Conservation (phyloP, 2,888 invertebrate species). For the Philonicus albiceps region DNA sequence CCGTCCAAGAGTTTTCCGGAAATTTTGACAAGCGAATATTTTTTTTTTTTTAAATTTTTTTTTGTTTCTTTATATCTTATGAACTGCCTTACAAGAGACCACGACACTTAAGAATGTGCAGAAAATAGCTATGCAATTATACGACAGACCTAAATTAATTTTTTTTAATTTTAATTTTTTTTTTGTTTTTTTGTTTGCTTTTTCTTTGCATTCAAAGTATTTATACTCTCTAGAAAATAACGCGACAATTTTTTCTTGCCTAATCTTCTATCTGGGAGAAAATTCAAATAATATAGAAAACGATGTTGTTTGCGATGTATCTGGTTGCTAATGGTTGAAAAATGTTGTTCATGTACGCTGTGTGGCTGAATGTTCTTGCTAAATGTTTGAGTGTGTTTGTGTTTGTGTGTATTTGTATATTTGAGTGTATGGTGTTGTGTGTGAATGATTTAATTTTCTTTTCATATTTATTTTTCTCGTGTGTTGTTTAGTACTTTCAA, state of each 20-base stretch:
- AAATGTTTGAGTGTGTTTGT: slow-evolving; percentile 24
- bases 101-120: slow-evolving; percentile 29
- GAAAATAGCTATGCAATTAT: background rate
- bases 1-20: background rate
- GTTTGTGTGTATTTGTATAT: slow-evolving; percentile 26
- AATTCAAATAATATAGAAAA: slow-evolving; percentile 34
- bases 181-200: background rate
- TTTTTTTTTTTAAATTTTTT: no score
- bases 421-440: slow-evolving; percentile 22
- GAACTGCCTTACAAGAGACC: slow-evolving; percentile 20
- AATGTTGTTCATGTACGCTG: slow-evolving; percentile 31
- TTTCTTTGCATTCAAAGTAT: background rate
- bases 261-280: slow-evolving; percentile 23
- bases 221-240: slow-evolving; percentile 14
- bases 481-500: slow-evolving; percentile 31
- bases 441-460: slow-evolving; percentile 45
- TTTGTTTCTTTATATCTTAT: background rate
- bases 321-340: slow-evolving; percentile 19
- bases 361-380: slow-evolving; percentile 35
- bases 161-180: background rate
- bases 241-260: slow-evolving; percentile 29
- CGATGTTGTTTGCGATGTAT: slow-evolving; percentile 36
- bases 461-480: background rate
- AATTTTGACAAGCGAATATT: slow-evolving; percentile 31
- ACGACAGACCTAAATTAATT: slow-evolving; percentile 11